Conservation (phyloP, 2,113 vertebrate genomes). For the Hipposideros armiger region DNA sequence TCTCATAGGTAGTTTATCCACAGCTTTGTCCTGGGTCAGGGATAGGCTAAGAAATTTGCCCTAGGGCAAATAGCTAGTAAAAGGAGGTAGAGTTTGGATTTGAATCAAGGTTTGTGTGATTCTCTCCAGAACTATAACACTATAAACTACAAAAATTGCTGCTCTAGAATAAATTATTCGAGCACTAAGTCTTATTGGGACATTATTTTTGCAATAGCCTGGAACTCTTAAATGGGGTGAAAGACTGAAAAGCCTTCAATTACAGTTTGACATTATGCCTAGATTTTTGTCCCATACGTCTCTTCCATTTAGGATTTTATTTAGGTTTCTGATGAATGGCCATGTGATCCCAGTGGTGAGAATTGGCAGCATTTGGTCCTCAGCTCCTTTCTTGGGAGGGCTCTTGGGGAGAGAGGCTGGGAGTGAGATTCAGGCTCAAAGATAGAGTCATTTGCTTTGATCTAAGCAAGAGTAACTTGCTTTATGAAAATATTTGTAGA, state of each 20-base stretch:
- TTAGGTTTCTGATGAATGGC: conserved; percentile 38
- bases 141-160: conserved; percentile 61
- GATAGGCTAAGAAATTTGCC: conserved; percentile 9
- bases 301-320: conserved; percentile 15
- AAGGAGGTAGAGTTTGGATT: conserved; percentile 27
- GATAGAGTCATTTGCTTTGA: conserved; percentile 17
- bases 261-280: conserved; percentile 1
- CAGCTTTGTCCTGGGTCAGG: neutral
- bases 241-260: conserved; percentile 53
- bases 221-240: conserved; percentile 45
- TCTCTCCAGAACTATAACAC: conserved; percentile 24
- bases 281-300: neutral
- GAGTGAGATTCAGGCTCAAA: conserved; percentile 24
- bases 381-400: neutral
- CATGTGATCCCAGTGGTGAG: conserved; percentile 4
- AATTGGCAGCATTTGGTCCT: conserved; percentile 51
- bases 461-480: conserved; percentile 32
- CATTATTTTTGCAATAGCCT: conserved; percentile 57
- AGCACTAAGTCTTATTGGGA: conserved; percentile 13
- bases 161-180: conserved; percentile 55
- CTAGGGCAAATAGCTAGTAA: conserved; percentile 35
- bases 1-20: conserved; percentile 13
- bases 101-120: conserved; percentile 55
- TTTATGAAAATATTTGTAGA: conserved; percentile 57
- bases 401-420: neutral